A percentile compares a stretch with the other conserved stretches of the same genome.
These are phyloP conservation scores for Oxycera nigricornis DNA, from an alignment of 2,888 invertebrate species.

Conservation along the genomic window DNA sequence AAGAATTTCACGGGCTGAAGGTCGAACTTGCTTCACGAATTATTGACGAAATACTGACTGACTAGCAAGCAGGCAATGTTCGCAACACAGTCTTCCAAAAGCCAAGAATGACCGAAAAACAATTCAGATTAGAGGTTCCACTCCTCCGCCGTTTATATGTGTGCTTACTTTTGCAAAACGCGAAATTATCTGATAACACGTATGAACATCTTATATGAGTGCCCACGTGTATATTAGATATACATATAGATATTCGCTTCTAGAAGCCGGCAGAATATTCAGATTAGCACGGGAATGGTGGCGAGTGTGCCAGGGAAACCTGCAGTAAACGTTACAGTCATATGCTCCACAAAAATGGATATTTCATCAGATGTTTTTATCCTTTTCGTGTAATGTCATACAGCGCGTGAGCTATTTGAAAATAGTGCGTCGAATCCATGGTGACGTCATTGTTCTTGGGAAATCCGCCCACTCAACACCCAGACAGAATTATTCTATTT, in stretches of 20 bases:
- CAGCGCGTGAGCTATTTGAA: neutral
- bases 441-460: conserved; percentile 12
- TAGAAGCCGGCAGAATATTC: neutral
- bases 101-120: conserved; percentile 15
- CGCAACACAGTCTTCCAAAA: conserved; percentile 5
- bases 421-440: conserved; percentile 11
- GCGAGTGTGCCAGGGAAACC: neutral
- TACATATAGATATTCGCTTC: neutral
- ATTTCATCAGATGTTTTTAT: neutral
- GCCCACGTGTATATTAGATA: neutral
- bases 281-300: neutral
- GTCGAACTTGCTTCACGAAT: conserved; percentile 1
- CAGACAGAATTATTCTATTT: neutral
- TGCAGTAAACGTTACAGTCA: neutral
- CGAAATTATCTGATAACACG: too few species aligned
- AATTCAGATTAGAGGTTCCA: conserved; percentile 22
- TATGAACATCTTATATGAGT: too few species aligned
- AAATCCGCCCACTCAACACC: neutral
- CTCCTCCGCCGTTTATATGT: neutral
- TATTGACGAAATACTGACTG: conserved; percentile 21
- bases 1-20: neutral
- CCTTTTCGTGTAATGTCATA: neutral
- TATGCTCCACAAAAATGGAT: neutral
- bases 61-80: neutral
- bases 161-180: neutral